Evolutionary conservation across 2,797 vertebrate genomes (phyloP), one percentile per base, ranked within the genome.

Genomic region (Leuciscus waleckii): DNA sequence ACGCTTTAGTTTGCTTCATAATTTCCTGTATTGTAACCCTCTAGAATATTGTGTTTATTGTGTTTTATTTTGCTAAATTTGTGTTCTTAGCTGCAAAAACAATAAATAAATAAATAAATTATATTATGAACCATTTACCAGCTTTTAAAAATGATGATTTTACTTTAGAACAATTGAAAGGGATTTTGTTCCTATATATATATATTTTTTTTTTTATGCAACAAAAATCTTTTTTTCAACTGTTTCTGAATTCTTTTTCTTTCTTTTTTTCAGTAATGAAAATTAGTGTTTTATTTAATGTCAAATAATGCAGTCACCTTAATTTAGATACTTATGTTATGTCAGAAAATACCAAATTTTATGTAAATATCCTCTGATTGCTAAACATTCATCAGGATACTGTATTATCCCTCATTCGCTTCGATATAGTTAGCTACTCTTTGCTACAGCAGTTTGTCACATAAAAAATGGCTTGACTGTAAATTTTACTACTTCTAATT

Each of bases 401-500:
- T 65, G 14, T 65, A 4, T 32, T 29, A 51, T 74, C 46, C 46
- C 26, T 32, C 5, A 23, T 13, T 51, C 6, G 1, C 5, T 13
- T 74, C 43, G 7, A 6, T 29, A 7, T 17, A 32, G 2, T 21
- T 68, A 19, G 16, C 16, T 19, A 4, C 65, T 68, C 32, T 35
- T 37, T 63, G 5, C 58, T 29, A 14, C 14, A 14, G 8, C 35
- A 68, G 65, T 35, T 35, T 54, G 73, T 56, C 32, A 35, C 19
- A 14, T 76, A n/a, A 58, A n/a, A 56, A n/a, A 4, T 77, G n/a
- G 7, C 78, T 67, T 65, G 41, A 79, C 29, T 35, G 26, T 80
- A 35, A 58, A 58, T 26, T 71, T 2, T 35, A 29, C 29, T 29
- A 35, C 32, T 35, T 4, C 32, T 3, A 35, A 35, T 35, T 35